These are phyloP conservation scores for Zaprionus taronus DNA, from an alignment of 1,140 invertebrate species.

Conservation along the genomic window DNA sequence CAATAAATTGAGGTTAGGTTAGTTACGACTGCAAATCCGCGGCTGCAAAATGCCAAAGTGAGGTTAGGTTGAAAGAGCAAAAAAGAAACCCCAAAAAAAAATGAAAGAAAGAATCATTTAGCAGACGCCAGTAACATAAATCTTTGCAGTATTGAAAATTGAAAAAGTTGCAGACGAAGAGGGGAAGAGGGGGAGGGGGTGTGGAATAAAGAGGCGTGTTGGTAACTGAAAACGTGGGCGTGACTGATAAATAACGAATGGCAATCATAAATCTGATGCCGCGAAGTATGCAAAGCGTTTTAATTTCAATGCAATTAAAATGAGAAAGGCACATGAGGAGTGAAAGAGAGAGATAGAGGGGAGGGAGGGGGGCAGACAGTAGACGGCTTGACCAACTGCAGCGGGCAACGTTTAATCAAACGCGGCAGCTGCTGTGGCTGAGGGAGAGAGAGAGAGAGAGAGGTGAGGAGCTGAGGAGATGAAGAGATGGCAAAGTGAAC, in stretches of 20 bases:
- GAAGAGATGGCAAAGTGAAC: background rate
- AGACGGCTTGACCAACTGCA: constrained; percentile 19
- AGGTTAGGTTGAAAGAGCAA: constrained; percentile 5
- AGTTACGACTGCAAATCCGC: constrained; percentile 39
- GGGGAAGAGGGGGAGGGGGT: background rate
- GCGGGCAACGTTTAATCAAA: constrained; percentile 64
- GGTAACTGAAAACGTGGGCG: background rate
- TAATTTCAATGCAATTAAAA: constrained; percentile 76
- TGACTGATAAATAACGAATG: constrained; percentile 72
- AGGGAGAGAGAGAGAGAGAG: background rate
- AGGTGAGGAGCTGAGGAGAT: constrained; percentile 12
- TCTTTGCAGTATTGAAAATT: constrained; percentile 63
- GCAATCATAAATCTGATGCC: constrained; percentile 69
- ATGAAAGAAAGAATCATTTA: constrained; percentile 1
- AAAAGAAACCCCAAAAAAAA: background rate
- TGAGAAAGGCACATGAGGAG: constrained; percentile 6
- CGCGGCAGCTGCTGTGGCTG: constrained; percentile 50
- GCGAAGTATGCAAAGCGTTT: constrained; percentile 61
- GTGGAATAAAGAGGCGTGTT: too few species aligned
- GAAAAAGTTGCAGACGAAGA: constrained; percentile 41
- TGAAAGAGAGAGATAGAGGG: background rate
- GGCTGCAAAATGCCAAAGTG: constrained; percentile 22
- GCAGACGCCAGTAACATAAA: constrained; percentile 54
- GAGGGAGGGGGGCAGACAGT: too few species aligned
- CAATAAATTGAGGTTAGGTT: constrained; percentile 60